Percentiles rank a stretch among this genome's conserved stretches.
Conservation (phyloP, 2,888 invertebrate genomes). For the Acheta domesticus region DNA sequence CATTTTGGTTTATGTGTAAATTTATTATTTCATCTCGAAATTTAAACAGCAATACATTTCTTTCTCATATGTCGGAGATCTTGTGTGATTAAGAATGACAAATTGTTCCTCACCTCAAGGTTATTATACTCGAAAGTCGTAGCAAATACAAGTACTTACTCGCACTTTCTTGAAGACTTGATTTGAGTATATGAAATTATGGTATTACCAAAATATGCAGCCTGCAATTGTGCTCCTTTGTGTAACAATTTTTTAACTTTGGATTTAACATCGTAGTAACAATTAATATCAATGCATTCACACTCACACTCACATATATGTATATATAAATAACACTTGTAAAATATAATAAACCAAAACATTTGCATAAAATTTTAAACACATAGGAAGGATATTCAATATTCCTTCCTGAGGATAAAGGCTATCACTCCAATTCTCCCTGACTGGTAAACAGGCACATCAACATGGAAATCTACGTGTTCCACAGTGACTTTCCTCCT, state of each 20-base stretch:
- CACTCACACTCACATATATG: neutral
- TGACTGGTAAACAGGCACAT: conserved; percentile 11
- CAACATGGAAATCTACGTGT: conserved; percentile 9
- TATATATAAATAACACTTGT: conserved; percentile 11
- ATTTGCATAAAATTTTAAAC: conserved; percentile 18
- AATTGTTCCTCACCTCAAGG: neutral
- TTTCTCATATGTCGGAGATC: no score
- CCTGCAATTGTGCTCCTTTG: neutral
- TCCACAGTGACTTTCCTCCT: neutral
- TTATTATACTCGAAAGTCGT: neutral
- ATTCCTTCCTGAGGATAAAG: neutral
- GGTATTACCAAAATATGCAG: neutral
- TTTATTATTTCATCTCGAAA: no score
- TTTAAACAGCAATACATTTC: no score
- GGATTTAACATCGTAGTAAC: conserved; percentile 3
- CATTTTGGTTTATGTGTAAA: no score
- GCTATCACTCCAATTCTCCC: neutral
- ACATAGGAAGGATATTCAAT: neutral
- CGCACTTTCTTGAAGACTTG: neutral
- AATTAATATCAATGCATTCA: conserved; percentile 1
- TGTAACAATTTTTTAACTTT: conserved; percentile 3
- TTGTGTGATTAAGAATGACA: neutral
- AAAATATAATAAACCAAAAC: conserved; percentile 10
- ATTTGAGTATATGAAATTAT: conserved; percentile 8
- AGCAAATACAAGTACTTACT: neutral